phyloP scores from a whole-genome alignment of 2,888 invertebrate species.

The Drosophila mercatorum region DNA sequence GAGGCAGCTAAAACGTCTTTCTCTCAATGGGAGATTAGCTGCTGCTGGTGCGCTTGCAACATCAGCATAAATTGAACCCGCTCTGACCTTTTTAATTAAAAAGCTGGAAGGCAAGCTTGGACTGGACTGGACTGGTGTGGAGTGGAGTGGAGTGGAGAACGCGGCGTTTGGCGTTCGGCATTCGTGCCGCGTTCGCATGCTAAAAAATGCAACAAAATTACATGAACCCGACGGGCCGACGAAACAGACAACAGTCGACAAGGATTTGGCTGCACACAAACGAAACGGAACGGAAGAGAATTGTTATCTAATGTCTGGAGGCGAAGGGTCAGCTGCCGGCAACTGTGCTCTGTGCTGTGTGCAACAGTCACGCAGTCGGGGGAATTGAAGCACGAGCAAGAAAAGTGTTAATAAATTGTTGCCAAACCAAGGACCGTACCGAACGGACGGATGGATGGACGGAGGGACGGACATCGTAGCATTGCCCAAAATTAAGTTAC shows the following conservation, averaged over 20 bases:
- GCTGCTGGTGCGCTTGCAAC: slow-evolving; percentile 27
- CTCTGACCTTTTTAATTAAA: slow-evolving; percentile 78
- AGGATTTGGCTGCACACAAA: slow-evolving; percentile 50
- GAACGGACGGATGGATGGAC: not conserved
- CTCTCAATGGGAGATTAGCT: slow-evolving; percentile 37
- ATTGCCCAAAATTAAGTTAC: slow-evolving; percentile 55
- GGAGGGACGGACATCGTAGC: slow-evolving; percentile 5
- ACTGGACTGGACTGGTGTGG: slow-evolving; percentile 12
- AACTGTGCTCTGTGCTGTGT: slow-evolving; percentile 1
- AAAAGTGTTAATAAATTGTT: slow-evolving; percentile 78
- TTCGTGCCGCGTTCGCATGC: slow-evolving; percentile 77
- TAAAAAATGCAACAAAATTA: slow-evolving; percentile 71
- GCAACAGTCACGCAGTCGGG: slow-evolving; percentile 69
- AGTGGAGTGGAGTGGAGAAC: slow-evolving; percentile 16
- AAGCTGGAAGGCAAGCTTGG: slow-evolving; percentile 41
- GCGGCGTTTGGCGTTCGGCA: slow-evolving; percentile 26
- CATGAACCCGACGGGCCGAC: slow-evolving; percentile 39
- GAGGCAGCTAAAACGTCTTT: slow-evolving; percentile 45
- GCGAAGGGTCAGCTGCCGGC: slow-evolving; percentile 70
- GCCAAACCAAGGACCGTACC: slow-evolving; percentile 33
- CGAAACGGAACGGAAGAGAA: slow-evolving; percentile 59
- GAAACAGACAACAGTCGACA: slow-evolving; percentile 25
- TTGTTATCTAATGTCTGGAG: slow-evolving; percentile 77
- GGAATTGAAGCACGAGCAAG: slow-evolving; percentile 57
- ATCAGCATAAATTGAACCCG: slow-evolving; percentile 73